phyloP scores from a whole-genome alignment of 2,113 vertebrate species.

The Odocoileus virginianus region DNA sequence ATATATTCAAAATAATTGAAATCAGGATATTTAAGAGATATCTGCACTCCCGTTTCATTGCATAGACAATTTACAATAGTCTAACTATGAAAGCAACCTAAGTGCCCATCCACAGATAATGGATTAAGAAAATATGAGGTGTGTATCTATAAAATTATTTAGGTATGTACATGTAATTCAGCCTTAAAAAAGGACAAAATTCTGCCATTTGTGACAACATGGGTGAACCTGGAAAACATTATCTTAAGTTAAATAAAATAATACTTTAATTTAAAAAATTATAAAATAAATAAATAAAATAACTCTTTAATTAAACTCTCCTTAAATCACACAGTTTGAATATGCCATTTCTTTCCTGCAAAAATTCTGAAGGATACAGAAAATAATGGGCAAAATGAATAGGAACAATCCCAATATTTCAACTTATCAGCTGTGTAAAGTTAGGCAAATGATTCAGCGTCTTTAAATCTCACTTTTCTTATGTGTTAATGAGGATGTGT shows the following conservation, averaged over 20 bases:
- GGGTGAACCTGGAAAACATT: neutral
- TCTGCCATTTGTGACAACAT: neutral
- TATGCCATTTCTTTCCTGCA: neutral
- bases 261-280: neutral
- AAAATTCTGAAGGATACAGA: neutral
- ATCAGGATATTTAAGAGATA: neutral
- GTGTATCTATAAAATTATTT: neutral
- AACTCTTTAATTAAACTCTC: neutral
- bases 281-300: neutral
- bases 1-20: neutral
- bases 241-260: neutral
- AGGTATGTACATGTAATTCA: neutral
- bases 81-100: neutral
- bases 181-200: neutral
- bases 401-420: neutral
- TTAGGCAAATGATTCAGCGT: neutral
- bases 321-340: neutral
- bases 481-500: neutral
- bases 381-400: neutral
- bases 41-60: neutral
- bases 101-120: neutral
- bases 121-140: neutral
- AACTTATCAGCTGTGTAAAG: neutral
- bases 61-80: neutral
- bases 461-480: neutral